Percentiles rank a stretch among this genome's conserved stretches.
These are phyloP conservation scores for Typhlichthys subterraneus DNA, from an alignment of 2,797 vertebrate species.

Conservation along the genomic window DNA sequence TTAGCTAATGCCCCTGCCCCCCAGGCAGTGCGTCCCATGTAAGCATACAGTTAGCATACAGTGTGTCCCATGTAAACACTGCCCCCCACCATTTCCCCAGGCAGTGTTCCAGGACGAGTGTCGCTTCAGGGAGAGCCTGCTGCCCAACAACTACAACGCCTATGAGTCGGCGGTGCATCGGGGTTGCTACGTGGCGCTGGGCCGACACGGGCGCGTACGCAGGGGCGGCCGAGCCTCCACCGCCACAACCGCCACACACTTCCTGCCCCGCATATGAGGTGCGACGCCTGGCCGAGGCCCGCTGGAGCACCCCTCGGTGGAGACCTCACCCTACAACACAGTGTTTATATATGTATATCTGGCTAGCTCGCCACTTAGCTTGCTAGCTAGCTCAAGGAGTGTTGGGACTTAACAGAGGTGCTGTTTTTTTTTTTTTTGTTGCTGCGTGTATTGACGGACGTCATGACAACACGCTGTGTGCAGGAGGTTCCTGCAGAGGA, in stretches of 20 bases:
- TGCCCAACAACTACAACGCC: constrained; percentile 97
- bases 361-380: constrained; percentile 67
- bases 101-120: constrained; percentile 92
- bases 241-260: constrained; percentile 94
- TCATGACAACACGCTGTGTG: too few relatives aligned
- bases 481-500: too few relatives aligned
- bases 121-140: constrained; percentile 92
- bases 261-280: constrained; percentile 91
- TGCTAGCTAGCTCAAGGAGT: constrained; percentile 29
- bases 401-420: constrained; percentile 72
- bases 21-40: too few relatives aligned
- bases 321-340: constrained; percentile 68
- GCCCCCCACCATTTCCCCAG: constrained; percentile 59
- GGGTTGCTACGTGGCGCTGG: constrained; percentile 91
- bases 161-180: constrained; percentile 87
- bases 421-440: constrained; percentile 60
- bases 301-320: constrained; percentile 75
- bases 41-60: too few relatives aligned
- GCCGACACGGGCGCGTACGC: constrained; percentile 91
- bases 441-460: not conserved
- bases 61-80: too few relatives aligned
- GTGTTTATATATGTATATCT: constrained; percentile 87
- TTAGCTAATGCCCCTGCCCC: too few relatives aligned
- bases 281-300: constrained; percentile 73
- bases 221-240: constrained; percentile 90